Evolutionary conservation across 2,797 vertebrate species (phyloP).

Genomic region (Molossus molossus): DNA sequence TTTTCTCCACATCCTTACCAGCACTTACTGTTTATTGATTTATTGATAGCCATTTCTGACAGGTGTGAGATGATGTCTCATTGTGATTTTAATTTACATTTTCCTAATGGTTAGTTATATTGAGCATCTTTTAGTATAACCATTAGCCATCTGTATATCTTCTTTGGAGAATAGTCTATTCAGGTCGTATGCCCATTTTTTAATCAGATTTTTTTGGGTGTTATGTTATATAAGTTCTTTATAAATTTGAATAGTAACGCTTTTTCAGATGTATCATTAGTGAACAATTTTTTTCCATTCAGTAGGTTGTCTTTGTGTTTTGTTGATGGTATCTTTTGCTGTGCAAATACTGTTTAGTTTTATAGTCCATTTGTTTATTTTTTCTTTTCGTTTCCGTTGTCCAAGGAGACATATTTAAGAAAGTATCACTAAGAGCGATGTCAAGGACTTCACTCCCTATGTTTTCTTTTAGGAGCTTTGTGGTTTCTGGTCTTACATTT

Average conservation of each 20-base stretch:
- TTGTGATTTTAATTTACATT: neutral
- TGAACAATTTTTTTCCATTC: neutral
- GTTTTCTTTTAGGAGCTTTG: neutral
- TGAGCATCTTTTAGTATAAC: neutral
- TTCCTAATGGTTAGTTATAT: neutral
- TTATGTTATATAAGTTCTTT: neutral
- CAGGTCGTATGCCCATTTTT: neutral
- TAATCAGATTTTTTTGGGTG: neutral
- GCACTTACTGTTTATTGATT: neutral
- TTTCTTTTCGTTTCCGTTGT: neutral
- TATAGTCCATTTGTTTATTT: neutral
- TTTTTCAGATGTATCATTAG: neutral
- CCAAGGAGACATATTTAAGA: neutral
- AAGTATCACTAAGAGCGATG: neutral
- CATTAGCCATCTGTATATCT: neutral
- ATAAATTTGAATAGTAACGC: neutral
- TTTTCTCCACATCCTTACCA: neutral
- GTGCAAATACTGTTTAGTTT: neutral
- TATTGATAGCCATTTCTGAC: neutral
- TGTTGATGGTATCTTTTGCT: neutral
- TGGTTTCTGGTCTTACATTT: neutral
- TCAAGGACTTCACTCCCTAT: neutral
- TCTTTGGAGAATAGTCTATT: neutral
- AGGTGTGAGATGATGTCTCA: neutral
- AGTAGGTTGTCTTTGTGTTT: neutral